A percentile compares a stretch with the other conserved stretches of the same genome.
Conservation (phyloP, 2,888 invertebrate species). For the Macaria liturata region DNA sequence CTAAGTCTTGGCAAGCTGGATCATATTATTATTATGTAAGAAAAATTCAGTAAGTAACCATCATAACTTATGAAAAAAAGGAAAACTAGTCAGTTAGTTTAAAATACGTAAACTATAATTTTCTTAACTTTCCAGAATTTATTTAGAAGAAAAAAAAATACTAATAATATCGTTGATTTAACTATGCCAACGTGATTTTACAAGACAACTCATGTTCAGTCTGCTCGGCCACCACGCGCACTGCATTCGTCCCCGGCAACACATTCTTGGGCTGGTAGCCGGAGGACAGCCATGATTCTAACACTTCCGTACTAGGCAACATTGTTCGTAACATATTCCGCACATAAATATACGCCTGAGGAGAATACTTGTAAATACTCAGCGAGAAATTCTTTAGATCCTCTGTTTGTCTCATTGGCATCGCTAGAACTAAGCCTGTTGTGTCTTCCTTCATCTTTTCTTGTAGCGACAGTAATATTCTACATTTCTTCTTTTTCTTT, state of each 20-base stretch:
- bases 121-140: conserved; percentile 9
- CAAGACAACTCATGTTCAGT: conserved; percentile 69
- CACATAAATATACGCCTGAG: conserved; percentile 74
- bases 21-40: no score
- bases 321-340: conserved; percentile 72
- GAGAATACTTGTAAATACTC: conserved; percentile 75
- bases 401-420: conserved; percentile 74
- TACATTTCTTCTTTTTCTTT: conserved; percentile 72
- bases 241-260: conserved; percentile 55
- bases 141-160: conserved; percentile 28
- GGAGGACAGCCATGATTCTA: conserved; percentile 67
- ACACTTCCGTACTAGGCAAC: conserved; percentile 70
- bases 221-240: conserved; percentile 69
- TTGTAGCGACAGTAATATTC: conserved; percentile 67
- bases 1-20: no score
- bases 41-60: no score
- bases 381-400: conserved; percentile 75
- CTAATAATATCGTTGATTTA: conserved; percentile 36
- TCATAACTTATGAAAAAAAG: no score
- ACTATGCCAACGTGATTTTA: conserved; percentile 64
- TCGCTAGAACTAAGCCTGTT: conserved; percentile 69
- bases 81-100: no score
- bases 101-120: no score
- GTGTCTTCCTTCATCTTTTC: conserved; percentile 75
- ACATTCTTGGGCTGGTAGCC: conserved; percentile 67